Conservation (phyloP, 2,888 invertebrate genomes). For the Syrphus vitripennis region DNA sequence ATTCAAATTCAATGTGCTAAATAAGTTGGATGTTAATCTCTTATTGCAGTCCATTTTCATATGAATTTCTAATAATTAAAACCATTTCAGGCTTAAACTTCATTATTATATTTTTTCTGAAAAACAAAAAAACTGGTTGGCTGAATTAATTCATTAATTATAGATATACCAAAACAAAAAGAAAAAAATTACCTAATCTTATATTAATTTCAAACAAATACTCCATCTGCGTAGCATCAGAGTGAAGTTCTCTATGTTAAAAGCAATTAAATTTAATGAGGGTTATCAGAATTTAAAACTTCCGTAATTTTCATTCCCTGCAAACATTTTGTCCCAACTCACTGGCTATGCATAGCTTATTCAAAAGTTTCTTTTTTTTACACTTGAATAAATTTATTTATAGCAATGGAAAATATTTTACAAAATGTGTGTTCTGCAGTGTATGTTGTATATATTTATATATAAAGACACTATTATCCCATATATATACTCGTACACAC, state of each 20-base stretch:
- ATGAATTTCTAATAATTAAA: no score
- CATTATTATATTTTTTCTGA: not conserved
- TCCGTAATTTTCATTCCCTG: conserved; percentile 5
- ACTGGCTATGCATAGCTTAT: not conserved
- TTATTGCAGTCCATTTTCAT: no score
- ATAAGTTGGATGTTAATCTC: no score
- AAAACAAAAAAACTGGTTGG: not conserved
- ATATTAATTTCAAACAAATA: not conserved
- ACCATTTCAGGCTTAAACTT: no score
- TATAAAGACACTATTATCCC: no score
- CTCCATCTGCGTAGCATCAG: not conserved
- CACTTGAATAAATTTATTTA: conserved; percentile 19
- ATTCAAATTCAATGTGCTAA: no score
- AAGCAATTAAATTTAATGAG: conserved; percentile 57
- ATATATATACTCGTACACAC: not conserved
- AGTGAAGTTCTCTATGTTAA: not conserved
- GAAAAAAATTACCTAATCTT: not conserved
- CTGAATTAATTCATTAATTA: not conserved
- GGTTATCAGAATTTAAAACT: conserved; percentile 29
- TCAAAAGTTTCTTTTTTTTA: conserved; percentile 5
- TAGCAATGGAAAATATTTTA: not conserved
- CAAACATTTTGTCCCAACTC: not conserved
- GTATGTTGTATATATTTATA: not conserved
- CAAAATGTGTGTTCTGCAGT: not conserved
- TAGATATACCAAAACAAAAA: not conserved